Percentiles rank a stretch among this genome's conserved stretches.
phyloP scores from a whole-genome alignment of 2,888 invertebrate genomes.

The Melieria crassipennis region DNA sequence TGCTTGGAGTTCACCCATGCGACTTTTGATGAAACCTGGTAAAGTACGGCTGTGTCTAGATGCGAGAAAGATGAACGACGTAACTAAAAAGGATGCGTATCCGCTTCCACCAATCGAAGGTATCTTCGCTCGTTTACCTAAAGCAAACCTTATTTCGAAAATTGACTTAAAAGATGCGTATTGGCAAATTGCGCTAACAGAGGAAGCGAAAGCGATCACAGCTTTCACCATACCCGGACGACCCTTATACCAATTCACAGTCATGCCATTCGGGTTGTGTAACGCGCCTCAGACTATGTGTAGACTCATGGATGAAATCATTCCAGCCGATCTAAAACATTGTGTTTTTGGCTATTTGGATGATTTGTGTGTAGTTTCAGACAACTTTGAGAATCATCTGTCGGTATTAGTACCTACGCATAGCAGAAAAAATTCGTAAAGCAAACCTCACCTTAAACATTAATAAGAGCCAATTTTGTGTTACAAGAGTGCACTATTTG shows the following conservation, averaged over 20 bases:
- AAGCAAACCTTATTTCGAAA: slow-evolving; percentile 30
- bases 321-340: slow-evolving; percentile 3
- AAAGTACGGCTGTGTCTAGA: slow-evolving; percentile 49
- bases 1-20: slow-evolving; percentile 30
- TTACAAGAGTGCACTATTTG: slow-evolving; percentile 33
- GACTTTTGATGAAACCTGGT: slow-evolving; percentile 34
- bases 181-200: slow-evolving; percentile 30
- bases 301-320: slow-evolving; percentile 10
- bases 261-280: slow-evolving; percentile 19
- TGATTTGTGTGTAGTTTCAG: slow-evolving; percentile 23
- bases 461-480: slow-evolving; percentile 39
- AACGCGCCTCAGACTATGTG: slow-evolving; percentile 16
- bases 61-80: slow-evolving; percentile 47
- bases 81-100: slow-evolving; percentile 44
- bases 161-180: slow-evolving; percentile 38
- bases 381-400: slow-evolving; percentile 34
- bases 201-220: neutral
- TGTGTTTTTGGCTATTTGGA: slow-evolving; percentile 12
- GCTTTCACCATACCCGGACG: slow-evolving; percentile 5
- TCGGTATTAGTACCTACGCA: slow-evolving; percentile 32
- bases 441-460: slow-evolving; percentile 41
- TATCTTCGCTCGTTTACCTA: slow-evolving; percentile 35
- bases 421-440: slow-evolving; percentile 28
- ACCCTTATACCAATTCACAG: slow-evolving; percentile 7
- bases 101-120: slow-evolving; percentile 39